Evolutionary conservation across 2,888 invertebrate genomes (phyloP).

Genomic region (Hartigia nigra): DNA sequence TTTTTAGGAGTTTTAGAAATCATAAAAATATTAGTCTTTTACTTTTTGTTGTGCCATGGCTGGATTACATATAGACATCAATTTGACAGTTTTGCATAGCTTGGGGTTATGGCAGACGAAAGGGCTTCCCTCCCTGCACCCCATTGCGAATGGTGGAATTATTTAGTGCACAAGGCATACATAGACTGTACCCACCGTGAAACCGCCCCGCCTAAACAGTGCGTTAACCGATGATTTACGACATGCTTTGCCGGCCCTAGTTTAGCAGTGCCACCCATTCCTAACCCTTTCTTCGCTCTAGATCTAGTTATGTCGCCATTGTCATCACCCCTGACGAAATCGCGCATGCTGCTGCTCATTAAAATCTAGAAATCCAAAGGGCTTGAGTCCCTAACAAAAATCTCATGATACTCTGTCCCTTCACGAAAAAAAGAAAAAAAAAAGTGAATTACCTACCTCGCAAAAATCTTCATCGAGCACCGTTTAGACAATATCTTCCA

Average conservation of each 20-base stretch:
- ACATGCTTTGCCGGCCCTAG: conserved; percentile 31
- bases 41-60: background rate
- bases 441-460: background rate
- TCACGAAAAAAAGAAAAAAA: background rate
- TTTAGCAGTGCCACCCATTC: background rate
- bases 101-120: conserved; percentile 1
- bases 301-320: conserved; percentile 55
- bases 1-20: background rate
- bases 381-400: background rate
- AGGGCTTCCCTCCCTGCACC: conserved; percentile 33
- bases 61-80: conserved; percentile 40
- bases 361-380: conserved; percentile 26
- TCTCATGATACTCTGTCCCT: background rate
- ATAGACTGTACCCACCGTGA: conserved; percentile 64
- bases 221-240: conserved; percentile 66
- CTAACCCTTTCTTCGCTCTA: conserved; percentile 43
- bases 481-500: no score
- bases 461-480: background rate
- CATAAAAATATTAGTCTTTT: background rate
- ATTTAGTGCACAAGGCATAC: conserved; percentile 58
- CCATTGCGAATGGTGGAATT: conserved; percentile 59
- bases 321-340: conserved; percentile 45
- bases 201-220: conserved; percentile 66
- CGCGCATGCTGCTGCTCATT: conserved; percentile 51
- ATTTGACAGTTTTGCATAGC: conserved; percentile 23